phyloP scores from a whole-genome alignment of 2,113 vertebrate species.

The Corythornis madagascariensis region DNA sequence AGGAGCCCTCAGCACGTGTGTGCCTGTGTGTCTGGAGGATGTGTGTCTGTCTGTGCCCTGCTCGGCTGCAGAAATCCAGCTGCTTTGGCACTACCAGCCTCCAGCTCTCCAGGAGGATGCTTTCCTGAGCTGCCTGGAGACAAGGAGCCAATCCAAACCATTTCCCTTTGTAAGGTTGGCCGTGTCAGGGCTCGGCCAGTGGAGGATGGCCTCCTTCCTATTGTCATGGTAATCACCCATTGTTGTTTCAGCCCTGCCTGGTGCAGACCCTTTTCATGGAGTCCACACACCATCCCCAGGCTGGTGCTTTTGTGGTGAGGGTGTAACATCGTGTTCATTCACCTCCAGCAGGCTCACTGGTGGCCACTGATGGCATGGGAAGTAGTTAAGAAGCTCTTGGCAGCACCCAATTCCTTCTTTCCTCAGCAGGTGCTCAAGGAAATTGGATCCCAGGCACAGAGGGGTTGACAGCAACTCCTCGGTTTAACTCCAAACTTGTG shows the following conservation, averaged over 20 bases:
- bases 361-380: constrained; percentile 51
- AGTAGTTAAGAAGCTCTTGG: constrained; percentile 57
- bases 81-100: constrained; percentile 62
- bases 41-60: neutral
- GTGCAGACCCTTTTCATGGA: constrained; percentile 4
- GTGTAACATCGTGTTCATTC: constrained; percentile 47
- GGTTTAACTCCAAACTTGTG: constrained; percentile 33
- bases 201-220: neutral
- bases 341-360: constrained; percentile 57
- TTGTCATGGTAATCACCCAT: constrained; percentile 28
- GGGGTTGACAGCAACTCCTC: constrained; percentile 17
- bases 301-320: neutral
- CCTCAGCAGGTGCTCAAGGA: constrained; percentile 50
- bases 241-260: constrained; percentile 20
- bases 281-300: neutral
- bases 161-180: constrained; percentile 24
- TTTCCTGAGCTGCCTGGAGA: constrained; percentile 45
- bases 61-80: constrained; percentile 34
- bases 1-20: neutral
- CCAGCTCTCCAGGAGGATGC: constrained; percentile 28
- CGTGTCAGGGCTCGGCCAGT: constrained; percentile 10
- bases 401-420: constrained; percentile 57
- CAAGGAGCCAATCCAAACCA: constrained; percentile 24
- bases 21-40: constrained; percentile 6
- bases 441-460: constrained; percentile 31